Evolutionary conservation across 1,140 invertebrate species (phyloP).

Genomic region (Heliconius himera): DNA sequence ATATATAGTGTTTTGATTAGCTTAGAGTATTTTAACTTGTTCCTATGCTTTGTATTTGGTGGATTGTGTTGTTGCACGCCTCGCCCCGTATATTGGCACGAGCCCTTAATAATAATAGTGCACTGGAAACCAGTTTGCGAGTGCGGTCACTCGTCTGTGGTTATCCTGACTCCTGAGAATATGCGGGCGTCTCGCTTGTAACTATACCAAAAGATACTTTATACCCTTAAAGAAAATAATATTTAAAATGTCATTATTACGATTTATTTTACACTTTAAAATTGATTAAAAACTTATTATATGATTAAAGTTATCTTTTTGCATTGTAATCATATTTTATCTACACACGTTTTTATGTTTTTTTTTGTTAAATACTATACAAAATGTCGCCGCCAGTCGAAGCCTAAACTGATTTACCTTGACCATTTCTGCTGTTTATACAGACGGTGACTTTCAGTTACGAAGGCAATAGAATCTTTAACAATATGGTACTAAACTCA

Average conservation of each 20-base stretch:
- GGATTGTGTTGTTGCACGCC: constrained; percentile 65
- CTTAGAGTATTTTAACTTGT: constrained; percentile 50
- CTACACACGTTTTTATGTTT: constrained; percentile 10
- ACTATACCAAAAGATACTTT: constrained; percentile 28
- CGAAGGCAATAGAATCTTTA: constrained; percentile 54
- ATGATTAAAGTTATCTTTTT: constrained; percentile 35
- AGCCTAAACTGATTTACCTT: constrained; percentile 61
- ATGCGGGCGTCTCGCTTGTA: constrained; percentile 62
- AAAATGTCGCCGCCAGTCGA: constrained; percentile 20
- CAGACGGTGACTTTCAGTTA: constrained; percentile 68
- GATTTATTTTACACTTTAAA: constrained; percentile 5
- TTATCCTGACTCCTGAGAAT: constrained; percentile 70
- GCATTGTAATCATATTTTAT: constrained; percentile 40
- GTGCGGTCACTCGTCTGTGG: constrained; percentile 73
- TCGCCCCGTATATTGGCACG: constrained; percentile 76
- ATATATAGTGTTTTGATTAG: constrained; percentile 61
- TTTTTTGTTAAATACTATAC: not conserved
- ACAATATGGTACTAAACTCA: not conserved
- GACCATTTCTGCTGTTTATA: constrained; percentile 57
- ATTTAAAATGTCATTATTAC: not conserved
- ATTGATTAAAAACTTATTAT: constrained; percentile 20
- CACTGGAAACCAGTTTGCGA: constrained; percentile 78
- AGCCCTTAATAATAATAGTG: constrained; percentile 81
- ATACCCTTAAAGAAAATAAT: constrained; percentile 13
- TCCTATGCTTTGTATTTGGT: constrained; percentile 62